Conservation (phyloP, 2,797 vertebrate species). For the Coluber constrictor region DNA sequence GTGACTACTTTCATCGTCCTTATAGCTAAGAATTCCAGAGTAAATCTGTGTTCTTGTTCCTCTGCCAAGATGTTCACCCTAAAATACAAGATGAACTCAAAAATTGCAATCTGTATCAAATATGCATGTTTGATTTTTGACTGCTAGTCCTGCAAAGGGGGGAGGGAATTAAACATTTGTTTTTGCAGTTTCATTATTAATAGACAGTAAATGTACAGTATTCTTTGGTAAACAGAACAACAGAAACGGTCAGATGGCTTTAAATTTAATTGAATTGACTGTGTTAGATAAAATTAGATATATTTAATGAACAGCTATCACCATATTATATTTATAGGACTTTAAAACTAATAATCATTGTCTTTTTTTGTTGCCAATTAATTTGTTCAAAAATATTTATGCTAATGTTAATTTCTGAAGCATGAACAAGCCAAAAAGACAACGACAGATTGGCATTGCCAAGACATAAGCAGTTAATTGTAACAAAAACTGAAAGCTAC, state of each 20-base stretch:
- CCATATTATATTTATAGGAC: slow-evolving; percentile 24
- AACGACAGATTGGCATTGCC: background rate
- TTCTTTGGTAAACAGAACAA: background rate
- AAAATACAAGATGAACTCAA: background rate
- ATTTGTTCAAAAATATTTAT: background rate
- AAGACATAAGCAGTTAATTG: background rate
- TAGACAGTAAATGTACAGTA: background rate
- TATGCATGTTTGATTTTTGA: background rate
- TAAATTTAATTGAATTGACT: background rate
- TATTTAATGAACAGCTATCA: slow-evolving; percentile 24
- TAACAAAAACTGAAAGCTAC: background rate
- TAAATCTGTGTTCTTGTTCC: slow-evolving; percentile 94
- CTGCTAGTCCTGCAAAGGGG: background rate
- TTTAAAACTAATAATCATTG: background rate
- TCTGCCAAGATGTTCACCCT: slow-evolving; percentile 90
- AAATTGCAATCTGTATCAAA: background rate
- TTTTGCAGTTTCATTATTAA: background rate
- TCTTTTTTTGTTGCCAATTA: background rate
- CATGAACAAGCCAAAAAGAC: background rate
- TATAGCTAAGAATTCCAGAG: slow-evolving; percentile 84
- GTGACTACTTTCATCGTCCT: slow-evolving; percentile 78
- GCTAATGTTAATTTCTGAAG: background rate
- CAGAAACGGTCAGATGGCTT: background rate
- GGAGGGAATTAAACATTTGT: rapidly evolving
- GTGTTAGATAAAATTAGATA: slow-evolving; percentile 6